Base-by-base conservation (phyloP, 2,113 vertebrate species). In the Papio anubis region DNA sequence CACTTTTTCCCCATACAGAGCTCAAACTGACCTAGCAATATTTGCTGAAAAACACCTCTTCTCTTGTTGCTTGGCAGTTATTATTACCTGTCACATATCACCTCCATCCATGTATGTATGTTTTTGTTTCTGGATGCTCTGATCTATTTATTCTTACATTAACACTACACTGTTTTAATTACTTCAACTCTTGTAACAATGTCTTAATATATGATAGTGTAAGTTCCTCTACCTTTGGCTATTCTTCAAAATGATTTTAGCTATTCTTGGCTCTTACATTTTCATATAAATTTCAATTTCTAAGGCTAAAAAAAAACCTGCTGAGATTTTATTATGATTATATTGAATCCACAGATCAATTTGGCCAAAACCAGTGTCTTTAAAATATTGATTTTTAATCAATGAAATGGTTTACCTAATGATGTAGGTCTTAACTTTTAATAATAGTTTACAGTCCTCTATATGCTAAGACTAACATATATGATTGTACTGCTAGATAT, bases 231-330 rank as follows among this genome's bases (percentile, higher is more conserved):
- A 61, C 9, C 30, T 68, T 50, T 75, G 75, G 40, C 40, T 68
- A n/a, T 64, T 88, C n/a, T 88, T 80, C 64, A 86, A 81, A 86
- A 79, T 89, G 43, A 32, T 66, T 50, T 91, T 59, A 94, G 32
- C 12, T 93, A 79, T 85, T 89, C 45, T 32, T 73, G 5, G 82
- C 61, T 64, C 25, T 8, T 70, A 30, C 14, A 88, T 64, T 83
- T 90, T 76, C 70, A 93, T 27, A 64, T 38, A 59, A 66, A 55
- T 93, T 23, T 89, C 21, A 9, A 25, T 83, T 78, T 94, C 66
- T 55, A 64, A n/a, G 43, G 35, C 40, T 88, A 6, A 43, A n/a
- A n/a, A n/a, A 48, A 35, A 66, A 40, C 7, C 48, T 86, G 10
- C 73, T 70, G 40, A 57, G 32, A 83, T 91, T 45, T 81, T 43